A percentile compares a stretch with the other conserved stretches of the same genome.
These are phyloP conservation scores for Thripadectes ignobilis DNA, from an alignment of 2,797 vertebrate species.

Conservation along the genomic window DNA sequence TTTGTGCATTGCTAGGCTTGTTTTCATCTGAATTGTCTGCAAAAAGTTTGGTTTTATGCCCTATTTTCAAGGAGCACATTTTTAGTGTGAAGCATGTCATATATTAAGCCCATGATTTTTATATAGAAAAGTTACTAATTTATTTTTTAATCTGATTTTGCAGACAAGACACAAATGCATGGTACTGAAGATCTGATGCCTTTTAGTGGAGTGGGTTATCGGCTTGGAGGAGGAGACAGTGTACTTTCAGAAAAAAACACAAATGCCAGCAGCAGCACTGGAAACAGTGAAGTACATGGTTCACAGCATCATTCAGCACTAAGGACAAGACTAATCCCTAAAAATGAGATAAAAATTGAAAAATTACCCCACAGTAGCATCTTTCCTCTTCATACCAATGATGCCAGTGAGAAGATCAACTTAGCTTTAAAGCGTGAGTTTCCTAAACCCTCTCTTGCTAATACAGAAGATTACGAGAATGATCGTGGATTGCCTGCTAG, in stretches of 20 bases:
- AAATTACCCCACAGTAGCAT: neutral
- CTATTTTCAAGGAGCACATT: neutral
- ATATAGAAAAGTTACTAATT: neutral
- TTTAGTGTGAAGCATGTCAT: neutral
- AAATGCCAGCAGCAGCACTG: neutral
- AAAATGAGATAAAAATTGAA: constrained; percentile 35
- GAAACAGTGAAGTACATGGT: neutral
- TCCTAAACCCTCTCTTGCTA: constrained; percentile 78
- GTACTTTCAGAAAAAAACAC: constrained; percentile 5
- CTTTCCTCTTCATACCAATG: neutral
- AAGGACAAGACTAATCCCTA: neutral
- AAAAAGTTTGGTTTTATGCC: neutral
- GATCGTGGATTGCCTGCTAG: constrained; percentile 80
- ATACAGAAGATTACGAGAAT: constrained; percentile 77
- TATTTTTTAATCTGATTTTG: constrained; percentile 7
- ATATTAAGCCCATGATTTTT: neutral
- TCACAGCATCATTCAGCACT: neutral
- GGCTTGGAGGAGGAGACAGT: constrained; percentile 78
- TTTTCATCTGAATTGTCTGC: neutral
- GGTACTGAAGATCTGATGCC: constrained; percentile 80
- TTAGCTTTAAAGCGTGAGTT: constrained; percentile 17
- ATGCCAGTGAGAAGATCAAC: neutral
- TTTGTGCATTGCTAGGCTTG: neutral
- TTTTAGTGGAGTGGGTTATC: constrained; percentile 88
- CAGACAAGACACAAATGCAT: constrained; percentile 72